phyloP scores from a whole-genome alignment of 2,113 vertebrate species.

The Sinocyclocheilus anshuiensis region DNA sequence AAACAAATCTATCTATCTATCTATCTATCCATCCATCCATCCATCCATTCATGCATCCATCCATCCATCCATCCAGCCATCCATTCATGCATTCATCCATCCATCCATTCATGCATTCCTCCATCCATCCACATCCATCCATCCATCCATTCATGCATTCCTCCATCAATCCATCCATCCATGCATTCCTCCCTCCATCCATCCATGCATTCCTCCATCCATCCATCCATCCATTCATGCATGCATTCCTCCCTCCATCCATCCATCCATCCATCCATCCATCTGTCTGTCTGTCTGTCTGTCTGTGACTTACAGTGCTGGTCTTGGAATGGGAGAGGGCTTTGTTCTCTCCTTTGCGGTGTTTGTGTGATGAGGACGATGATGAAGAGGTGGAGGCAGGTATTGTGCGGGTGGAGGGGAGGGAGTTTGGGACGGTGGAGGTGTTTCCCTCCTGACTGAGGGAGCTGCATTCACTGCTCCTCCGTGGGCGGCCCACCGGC shows the following conservation, averaged over 20 bases:
- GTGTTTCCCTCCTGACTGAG: conserved; percentile 79
- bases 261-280: neutral
- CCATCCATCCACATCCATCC: too few species aligned
- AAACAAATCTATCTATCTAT: neutral
- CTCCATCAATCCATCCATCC: too few species aligned
- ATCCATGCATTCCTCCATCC: too few species aligned
- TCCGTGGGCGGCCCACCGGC: conserved; percentile 73
- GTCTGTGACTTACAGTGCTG: conserved; percentile 78
- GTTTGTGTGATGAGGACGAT: conserved; percentile 78
- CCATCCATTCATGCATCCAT: neutral
- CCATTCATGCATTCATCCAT: neutral
- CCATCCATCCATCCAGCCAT: neutral
- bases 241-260: too few species aligned
- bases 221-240: too few species aligned
- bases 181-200: too few species aligned
- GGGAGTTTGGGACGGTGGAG: conserved; percentile 49
- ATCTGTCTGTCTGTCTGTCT: neutral
- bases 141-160: too few species aligned
- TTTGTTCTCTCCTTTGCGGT: conserved; percentile 86
- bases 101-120: too few species aligned
- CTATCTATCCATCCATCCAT: neutral
- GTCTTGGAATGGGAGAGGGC: conserved; percentile 79
- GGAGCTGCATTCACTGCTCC: conserved; percentile 75
- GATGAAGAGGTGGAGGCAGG: conserved; percentile 53
- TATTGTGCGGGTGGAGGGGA: conserved; percentile 53